Evolutionary conservation across 1,140 invertebrate species (phyloP).

Genomic region (Saccostrea cuccullata): DNA sequence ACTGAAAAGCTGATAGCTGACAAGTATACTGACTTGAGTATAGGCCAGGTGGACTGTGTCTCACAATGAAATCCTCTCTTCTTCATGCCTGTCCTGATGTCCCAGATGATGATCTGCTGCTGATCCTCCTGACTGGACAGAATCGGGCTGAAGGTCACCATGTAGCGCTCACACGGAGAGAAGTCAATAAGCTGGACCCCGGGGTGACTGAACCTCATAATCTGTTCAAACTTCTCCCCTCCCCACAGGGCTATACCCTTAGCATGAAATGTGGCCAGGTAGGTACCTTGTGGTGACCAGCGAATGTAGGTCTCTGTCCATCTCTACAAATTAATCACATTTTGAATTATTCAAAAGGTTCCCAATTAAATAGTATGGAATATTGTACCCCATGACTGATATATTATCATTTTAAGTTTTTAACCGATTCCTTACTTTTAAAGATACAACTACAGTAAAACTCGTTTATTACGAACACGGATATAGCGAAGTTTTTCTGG

Average conservation of each 20-base stretch:
- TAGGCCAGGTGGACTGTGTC: conserved; percentile 88
- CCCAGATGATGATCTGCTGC: conserved; percentile 85
- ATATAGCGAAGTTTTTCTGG: no score
- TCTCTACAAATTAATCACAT: conserved; percentile 80
- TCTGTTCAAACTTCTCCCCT: conserved; percentile 93
- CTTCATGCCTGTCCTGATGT: conserved; percentile 93
- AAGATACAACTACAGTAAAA: no score
- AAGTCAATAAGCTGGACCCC: conserved; percentile 98
- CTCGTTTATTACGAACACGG: no score
- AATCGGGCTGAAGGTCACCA: conserved; percentile 93
- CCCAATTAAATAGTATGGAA: not conserved
- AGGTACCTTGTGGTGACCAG: conserved; percentile 98
- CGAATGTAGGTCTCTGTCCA: conserved; percentile 97
- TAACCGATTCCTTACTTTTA: no score
- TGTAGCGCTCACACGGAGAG: conserved; percentile 97
- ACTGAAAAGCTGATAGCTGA: not conserved
- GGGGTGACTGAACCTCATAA: conserved; percentile 93
- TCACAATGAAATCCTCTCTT: conserved; percentile 94
- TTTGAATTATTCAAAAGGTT: not conserved
- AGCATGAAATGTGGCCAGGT: conserved; percentile 96
- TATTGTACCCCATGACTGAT: not conserved
- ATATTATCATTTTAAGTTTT: not conserved
- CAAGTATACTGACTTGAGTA: conserved; percentile 85
- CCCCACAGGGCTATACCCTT: conserved; percentile 98
- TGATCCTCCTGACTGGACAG: conserved; percentile 82